These are phyloP conservation scores for Syngnathus floridae DNA, from an alignment of 2,113 vertebrate species.

Conservation along the genomic window DNA sequence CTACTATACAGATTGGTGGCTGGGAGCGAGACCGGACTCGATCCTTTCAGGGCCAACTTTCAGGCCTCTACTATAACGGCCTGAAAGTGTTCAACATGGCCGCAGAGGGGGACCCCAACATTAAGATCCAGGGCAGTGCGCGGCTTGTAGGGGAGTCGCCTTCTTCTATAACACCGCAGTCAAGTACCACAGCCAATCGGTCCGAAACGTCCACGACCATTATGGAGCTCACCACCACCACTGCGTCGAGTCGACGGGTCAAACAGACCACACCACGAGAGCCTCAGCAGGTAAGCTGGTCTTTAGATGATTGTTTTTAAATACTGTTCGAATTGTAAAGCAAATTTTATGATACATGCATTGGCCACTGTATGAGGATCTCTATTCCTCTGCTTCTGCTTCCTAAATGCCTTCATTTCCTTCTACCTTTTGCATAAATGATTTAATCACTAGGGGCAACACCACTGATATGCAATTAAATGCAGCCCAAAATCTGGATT, in stretches of 20 bases:
- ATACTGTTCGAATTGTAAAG: neutral
- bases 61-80: constrained; percentile 99
- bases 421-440: too few relatives aligned
- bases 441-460: too few relatives aligned
- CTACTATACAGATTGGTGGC: constrained; percentile 98
- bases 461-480: too few relatives aligned
- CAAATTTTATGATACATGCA: too few relatives aligned
- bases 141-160: constrained; percentile 95
- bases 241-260: constrained; percentile 84
- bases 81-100: constrained; percentile 99
- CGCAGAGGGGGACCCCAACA: constrained; percentile 92
- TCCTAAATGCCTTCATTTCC: too few relatives aligned
- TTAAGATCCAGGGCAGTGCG: constrained; percentile 92
- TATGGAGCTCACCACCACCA: constrained; percentile 95
- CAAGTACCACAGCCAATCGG: constrained; percentile 92
- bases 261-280: constrained; percentile 89
- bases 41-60: constrained; percentile 98
- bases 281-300: constrained; percentile 80
- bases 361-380: too few relatives aligned
- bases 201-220: constrained; percentile 94
- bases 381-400: too few relatives aligned
- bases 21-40: constrained; percentile 89
- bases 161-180: constrained; percentile 96
- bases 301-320: constrained; percentile 3
- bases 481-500: neutral